Evolutionary conservation across 2,888 invertebrate genomes (phyloP).

Genomic region (Drosophila emarginata): DNA sequence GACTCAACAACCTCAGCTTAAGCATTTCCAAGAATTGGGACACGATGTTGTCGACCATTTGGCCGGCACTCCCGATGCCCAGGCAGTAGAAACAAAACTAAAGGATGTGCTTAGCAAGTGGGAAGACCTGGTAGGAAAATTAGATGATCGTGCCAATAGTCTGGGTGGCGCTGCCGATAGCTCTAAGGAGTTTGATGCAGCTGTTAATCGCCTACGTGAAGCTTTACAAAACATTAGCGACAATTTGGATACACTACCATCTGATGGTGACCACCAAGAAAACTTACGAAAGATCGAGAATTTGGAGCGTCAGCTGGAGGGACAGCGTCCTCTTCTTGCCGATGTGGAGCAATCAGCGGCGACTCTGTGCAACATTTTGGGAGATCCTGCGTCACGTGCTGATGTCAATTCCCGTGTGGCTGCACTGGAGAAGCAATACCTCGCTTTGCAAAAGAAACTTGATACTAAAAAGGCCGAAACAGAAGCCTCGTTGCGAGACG

Average conservation of each 20-base stretch:
- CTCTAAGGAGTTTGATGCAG: conserved; percentile 95
- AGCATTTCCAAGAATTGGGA: conserved; percentile 92
- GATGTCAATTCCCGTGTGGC: conserved; percentile 95
- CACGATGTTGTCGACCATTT: conserved; percentile 87
- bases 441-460: conserved; percentile 93
- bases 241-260: conserved; percentile 91
- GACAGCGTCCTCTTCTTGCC: conserved; percentile 92
- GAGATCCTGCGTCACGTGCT: conserved; percentile 94
- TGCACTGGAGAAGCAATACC: conserved; percentile 93
- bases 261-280: conserved; percentile 92
- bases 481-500: conserved; percentile 92
- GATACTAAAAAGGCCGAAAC: conserved; percentile 95
- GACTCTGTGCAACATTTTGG: conserved; percentile 92
- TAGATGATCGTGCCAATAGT: conserved; percentile 94
- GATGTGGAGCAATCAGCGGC: conserved; percentile 96
- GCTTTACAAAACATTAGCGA: conserved; percentile 94
- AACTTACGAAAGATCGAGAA: conserved; percentile 93
- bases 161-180: conserved; percentile 96
- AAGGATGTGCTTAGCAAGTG: conserved; percentile 89
- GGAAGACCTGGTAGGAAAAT: conserved; percentile 90
- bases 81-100: conserved; percentile 88
- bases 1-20: conserved; percentile 94
- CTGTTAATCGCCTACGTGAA: conserved; percentile 90
- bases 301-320: conserved; percentile 93
- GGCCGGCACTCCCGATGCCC: conserved; percentile 85